Evolutionary conservation across 2,797 vertebrate genomes (phyloP), one percentile per base, ranked within the genome.

Genomic region (Australoheros facetus): DNA sequence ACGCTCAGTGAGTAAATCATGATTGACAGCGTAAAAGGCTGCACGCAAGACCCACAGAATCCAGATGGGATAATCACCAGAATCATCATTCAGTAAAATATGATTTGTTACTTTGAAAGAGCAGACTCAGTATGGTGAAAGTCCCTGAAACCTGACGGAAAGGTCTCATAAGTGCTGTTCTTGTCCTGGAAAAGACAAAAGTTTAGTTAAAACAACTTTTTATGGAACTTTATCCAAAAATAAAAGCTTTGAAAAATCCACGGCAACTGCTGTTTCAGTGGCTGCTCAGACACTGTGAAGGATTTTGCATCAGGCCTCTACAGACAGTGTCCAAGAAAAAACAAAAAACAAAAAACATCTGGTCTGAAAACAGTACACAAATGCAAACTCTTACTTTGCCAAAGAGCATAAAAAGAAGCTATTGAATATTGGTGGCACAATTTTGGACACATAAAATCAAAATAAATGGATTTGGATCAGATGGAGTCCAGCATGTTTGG

Each of bases 1-100:
- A 0, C 4, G 5, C 42, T 48, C 45, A 48, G 28, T 66, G 39
- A 66, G 39, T 48, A 66, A 48, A 66, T 66, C 39, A 66, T 19
- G 0, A 28, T 28, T 45, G 39, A 19, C 39, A 28, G 0, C 19
- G 39, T 45, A 28, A 37, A 37, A 37, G 34, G 34, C 9, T 2
- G 8, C 34, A 9, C 8, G 9, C 34, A 37, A 37, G 1, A 0
- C 60, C 23, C 28, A 14, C 16, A 6, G 39, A 48, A 9, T 16
- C 28, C 11, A 28, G 62, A 28, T 48, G 23, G 62, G 28, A 48
- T 9, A 19, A 48, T 66, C 39, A 34, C 57, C 10, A 34, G 57
- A 59, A 59, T 58, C 17, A 28, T 28, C 21, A 28, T 28, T 45
- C 39, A 64, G 2, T 34, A 59, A 26, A 59, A 32, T 11, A 28